These are phyloP conservation scores for Mesocentrotus franciscanus DNA, from an alignment of 53 echinoderm and acorn worm species.

Conservation along the genomic window DNA sequence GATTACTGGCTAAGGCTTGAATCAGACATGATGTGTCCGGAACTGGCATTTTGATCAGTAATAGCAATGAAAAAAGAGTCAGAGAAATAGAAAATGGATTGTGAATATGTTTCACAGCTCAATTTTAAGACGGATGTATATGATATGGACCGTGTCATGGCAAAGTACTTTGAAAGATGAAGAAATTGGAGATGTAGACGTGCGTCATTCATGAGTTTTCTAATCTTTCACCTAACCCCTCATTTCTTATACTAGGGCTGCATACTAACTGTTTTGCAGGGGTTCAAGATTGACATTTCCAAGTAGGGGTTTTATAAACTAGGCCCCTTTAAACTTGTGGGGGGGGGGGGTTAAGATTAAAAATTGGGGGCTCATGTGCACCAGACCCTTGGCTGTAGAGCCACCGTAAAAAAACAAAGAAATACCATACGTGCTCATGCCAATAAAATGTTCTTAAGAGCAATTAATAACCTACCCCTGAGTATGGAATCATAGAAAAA, in stretches of 20 bases:
- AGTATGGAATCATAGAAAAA: background rate
- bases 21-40: conserved; percentile 19
- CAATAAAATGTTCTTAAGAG: background rate
- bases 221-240: background rate
- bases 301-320: no score
- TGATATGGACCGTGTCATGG: background rate
- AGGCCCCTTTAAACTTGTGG: no score
- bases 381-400: no score
- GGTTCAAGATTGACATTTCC: no score
- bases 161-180: background rate
- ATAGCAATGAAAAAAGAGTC: background rate
- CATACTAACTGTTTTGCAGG: no score
- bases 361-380: no score
- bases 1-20: conserved; percentile 15
- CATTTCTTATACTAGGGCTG: background rate
- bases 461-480: background rate
- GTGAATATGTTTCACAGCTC: background rate
- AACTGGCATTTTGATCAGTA: conserved; percentile 28
- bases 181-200: background rate
- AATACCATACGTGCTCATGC: no score
- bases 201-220: conserved; percentile 2
- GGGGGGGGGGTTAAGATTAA: no score
- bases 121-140: background rate
- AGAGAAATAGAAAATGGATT: background rate
- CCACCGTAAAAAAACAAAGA: no score